Evolutionary conservation across 2,888 invertebrate genomes (phyloP).

Genomic region (Ectemnius lituratus): DNA sequence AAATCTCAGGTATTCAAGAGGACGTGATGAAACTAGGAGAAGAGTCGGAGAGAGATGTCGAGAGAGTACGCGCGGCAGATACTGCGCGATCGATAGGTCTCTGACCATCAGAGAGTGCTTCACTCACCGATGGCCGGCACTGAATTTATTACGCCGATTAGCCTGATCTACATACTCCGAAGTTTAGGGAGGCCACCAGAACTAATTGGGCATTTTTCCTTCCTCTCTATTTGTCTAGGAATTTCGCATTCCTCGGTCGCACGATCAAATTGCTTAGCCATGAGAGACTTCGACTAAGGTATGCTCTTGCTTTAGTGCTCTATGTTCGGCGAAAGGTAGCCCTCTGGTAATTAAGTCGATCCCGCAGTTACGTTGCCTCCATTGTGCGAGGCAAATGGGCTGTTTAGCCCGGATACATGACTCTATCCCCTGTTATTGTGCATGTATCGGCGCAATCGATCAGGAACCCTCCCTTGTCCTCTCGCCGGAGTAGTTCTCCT

Average conservation of each 20-base stretch:
- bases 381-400: slow-evolving; percentile 70
- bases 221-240: slow-evolving; percentile 42
- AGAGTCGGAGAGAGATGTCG: not conserved
- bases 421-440: slow-evolving; percentile 63
- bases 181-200: not conserved
- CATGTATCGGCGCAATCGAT: slow-evolving; percentile 65
- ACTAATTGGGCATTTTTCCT: slow-evolving; percentile 21
- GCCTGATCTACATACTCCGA: not conserved
- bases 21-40: not conserved
- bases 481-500: slow-evolving; percentile 18
- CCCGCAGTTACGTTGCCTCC: slow-evolving; percentile 60
- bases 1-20: not conserved
- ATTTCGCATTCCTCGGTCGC: slow-evolving; percentile 42
- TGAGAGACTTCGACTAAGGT: slow-evolving; percentile 56
- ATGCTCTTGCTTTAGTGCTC: slow-evolving; percentile 38
- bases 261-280: slow-evolving; percentile 49
- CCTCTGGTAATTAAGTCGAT: slow-evolving; percentile 69
- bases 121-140: slow-evolving; percentile 2
- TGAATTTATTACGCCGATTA: not conserved
- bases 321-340: slow-evolving; percentile 58
- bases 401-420: slow-evolving; percentile 69
- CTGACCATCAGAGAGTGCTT: slow-evolving; percentile 1
- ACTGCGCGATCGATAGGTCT: slow-evolving; percentile 6
- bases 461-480: slow-evolving; percentile 49
- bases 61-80: not conserved